phyloP scores from a whole-genome alignment of 2,888 invertebrate species.

The Steinernema carpocapsae region DNA sequence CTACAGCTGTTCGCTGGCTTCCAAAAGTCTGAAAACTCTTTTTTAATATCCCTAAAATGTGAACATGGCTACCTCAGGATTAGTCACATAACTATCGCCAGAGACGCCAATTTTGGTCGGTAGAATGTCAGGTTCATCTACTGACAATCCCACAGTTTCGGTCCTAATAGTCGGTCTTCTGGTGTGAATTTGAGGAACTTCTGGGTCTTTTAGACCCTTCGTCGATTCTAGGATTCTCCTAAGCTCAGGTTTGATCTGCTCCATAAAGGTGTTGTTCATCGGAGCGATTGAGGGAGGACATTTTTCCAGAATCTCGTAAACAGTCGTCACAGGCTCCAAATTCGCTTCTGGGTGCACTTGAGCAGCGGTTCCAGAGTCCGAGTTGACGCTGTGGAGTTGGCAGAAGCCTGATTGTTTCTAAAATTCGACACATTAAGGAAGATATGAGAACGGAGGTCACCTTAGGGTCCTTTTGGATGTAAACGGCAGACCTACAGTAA shows the following conservation, averaged over 20 bases:
- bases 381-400: slow-evolving; percentile 44
- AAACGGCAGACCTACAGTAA: slow-evolving; percentile 47
- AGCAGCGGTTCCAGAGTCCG: slow-evolving; percentile 37
- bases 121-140: not conserved
- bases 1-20: not conserved
- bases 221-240: slow-evolving; percentile 32
- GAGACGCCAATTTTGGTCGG: slow-evolving; percentile 18
- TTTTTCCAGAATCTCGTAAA: slow-evolving; percentile 43
- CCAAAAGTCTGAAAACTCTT: not conserved
- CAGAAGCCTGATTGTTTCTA: slow-evolving; percentile 42
- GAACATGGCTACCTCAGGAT: not conserved
- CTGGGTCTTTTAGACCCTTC: not conserved
- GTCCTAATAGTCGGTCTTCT: slow-evolving; percentile 19
- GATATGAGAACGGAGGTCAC: not conserved
- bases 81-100: not conserved
- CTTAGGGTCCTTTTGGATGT: slow-evolving; percentile 39
- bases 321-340: slow-evolving; percentile 40
- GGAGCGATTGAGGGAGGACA: slow-evolving; percentile 39
- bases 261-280: slow-evolving; percentile 28
- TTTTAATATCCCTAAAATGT: not conserved
- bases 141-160: slow-evolving; percentile 16
- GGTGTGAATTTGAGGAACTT: not conserved
- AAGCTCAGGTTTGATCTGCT: slow-evolving; percentile 35
- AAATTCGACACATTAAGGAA: not conserved
- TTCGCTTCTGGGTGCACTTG: slow-evolving; percentile 37